phyloP scores from a whole-genome alignment of 2,888 invertebrate species.

The Zeuzera pyrina region DNA sequence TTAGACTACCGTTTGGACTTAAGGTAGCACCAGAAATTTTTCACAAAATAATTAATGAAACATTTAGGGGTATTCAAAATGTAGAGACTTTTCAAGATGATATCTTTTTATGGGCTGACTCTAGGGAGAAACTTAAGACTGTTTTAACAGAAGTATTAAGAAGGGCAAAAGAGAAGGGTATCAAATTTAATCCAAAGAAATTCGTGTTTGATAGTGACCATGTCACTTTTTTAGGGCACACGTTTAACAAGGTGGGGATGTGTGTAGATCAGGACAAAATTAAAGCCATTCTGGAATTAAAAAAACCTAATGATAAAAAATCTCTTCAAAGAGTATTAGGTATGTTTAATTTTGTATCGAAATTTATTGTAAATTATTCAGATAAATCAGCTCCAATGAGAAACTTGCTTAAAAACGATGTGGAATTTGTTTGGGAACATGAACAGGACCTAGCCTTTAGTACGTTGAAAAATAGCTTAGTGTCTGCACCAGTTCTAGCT shows the following conservation, averaged over 20 bases:
- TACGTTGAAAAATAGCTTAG: too few species aligned
- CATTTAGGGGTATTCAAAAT: constrained; percentile 9
- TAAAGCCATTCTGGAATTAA: constrained; percentile 12
- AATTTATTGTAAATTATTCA: constrained; percentile 10
- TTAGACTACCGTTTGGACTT: constrained; percentile 14
- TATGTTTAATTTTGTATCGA: constrained; percentile 10
- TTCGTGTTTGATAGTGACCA: constrained; percentile 14
- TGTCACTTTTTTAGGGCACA: constrained; percentile 9
- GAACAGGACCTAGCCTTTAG: constrained; percentile 9
- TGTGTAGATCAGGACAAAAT: constrained; percentile 15
- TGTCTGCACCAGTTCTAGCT: too few species aligned
- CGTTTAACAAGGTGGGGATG: constrained; percentile 9
- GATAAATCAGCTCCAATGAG: constrained; percentile 7
- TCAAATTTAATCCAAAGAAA: constrained; percentile 12
- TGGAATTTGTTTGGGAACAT: constrained; percentile 8
- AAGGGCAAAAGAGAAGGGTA: constrained; percentile 8
- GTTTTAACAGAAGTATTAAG: constrained; percentile 6
- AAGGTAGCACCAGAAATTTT: constrained; percentile 12
- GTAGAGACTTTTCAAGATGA: constrained; percentile 10
- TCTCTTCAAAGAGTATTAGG: constrained; percentile 11
- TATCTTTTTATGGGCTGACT: constrained; percentile 8
- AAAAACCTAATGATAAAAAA: constrained; percentile 14
- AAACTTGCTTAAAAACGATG: constrained; percentile 9
- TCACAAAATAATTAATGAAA: constrained; percentile 12
- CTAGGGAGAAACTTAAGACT: constrained; percentile 8